Evolutionary conservation across 2,888 invertebrate genomes (phyloP).

Genomic region (Alentia gelatinosa): DNA sequence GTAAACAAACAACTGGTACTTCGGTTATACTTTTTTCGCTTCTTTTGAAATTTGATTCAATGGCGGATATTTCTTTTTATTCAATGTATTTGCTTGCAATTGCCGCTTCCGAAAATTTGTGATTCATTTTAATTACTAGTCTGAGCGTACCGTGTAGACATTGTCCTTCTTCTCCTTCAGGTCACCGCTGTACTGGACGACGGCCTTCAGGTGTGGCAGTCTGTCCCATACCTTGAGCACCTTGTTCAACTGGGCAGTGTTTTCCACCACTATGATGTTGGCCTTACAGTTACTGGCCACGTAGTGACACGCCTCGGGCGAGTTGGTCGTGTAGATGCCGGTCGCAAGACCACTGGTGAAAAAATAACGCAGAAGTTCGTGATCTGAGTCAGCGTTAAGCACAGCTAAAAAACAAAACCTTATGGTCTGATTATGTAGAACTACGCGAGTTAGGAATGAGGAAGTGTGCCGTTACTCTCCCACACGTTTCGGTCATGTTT

Average conservation of each 20-base stretch:
- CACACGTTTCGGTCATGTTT: too few species aligned
- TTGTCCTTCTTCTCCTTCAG: slow-evolving; percentile 68
- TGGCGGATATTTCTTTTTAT: too few species aligned
- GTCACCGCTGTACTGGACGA: slow-evolving; percentile 84
- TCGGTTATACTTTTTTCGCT: too few species aligned
- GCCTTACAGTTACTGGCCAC: slow-evolving; percentile 89
- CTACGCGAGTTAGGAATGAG: neutral
- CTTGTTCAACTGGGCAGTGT: slow-evolving; percentile 92
- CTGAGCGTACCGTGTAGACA: slow-evolving; percentile 71
- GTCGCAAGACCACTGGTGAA: slow-evolving; percentile 83
- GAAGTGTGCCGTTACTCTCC: too few species aligned
- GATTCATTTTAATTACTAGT: too few species aligned
- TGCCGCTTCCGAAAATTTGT: too few species aligned
- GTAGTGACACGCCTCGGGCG: slow-evolving; percentile 90
- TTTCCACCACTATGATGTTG: slow-evolving; percentile 93
- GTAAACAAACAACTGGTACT: too few species aligned
- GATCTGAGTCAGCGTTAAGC: neutral
- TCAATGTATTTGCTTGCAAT: too few species aligned
- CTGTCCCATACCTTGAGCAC: slow-evolving; percentile 83
- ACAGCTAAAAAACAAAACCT: neutral
- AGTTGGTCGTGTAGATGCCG: slow-evolving; percentile 95
- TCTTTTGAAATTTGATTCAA: too few species aligned
- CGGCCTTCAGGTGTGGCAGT: slow-evolving; percentile 85
- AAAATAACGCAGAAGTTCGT: neutral
- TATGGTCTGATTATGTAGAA: neutral